Conservation (phyloP, 2,888 invertebrate genomes). For the Polymixis lichenea region DNA sequence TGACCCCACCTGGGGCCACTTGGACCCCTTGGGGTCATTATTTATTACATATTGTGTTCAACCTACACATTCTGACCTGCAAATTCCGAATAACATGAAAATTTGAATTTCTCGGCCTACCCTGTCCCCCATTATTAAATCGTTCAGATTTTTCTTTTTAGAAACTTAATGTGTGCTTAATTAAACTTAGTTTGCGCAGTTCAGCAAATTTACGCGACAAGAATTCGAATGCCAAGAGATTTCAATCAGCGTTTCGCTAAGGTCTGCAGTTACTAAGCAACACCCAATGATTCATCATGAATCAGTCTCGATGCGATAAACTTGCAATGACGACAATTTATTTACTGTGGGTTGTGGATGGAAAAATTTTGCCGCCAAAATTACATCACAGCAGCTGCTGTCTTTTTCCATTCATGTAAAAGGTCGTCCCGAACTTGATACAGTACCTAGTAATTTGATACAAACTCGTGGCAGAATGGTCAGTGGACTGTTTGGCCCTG, state of each 20-base stretch:
- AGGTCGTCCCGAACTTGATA: background rate
- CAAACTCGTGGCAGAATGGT: background rate
- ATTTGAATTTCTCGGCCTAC: no score
- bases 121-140: no score
- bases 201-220: background rate
- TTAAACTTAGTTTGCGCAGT: background rate
- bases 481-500: no score
- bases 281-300: constrained; percentile 28
- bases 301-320: constrained; percentile 14
- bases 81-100: no score
- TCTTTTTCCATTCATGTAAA: background rate
- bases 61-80: no score
- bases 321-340: background rate
- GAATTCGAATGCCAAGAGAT: background rate
- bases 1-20: no score
- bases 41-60: no score
- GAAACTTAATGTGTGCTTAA: no score
- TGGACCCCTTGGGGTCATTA: background rate
- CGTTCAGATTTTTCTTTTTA: background rate
- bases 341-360: no score
- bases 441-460: background rate
- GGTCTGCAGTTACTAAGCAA: background rate
- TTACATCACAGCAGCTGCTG: background rate
- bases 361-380: background rate
- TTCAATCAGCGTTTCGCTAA: background rate